phyloP scores from a whole-genome alignment of 2,797 vertebrate species.

The Sebastes paucispinis region DNA sequence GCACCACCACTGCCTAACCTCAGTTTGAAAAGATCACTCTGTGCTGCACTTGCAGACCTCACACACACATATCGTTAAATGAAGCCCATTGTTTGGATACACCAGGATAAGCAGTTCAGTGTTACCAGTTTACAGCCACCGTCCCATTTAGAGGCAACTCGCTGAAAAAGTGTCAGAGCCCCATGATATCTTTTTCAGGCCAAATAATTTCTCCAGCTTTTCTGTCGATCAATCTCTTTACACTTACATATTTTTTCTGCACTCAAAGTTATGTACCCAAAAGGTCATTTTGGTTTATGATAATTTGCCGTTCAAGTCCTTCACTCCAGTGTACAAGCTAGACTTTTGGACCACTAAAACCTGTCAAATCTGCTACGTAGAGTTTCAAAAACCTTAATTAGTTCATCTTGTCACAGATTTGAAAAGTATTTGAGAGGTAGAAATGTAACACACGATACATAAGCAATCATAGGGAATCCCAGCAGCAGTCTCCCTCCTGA shows the following conservation, averaged over 20 bases:
- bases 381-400: neutral
- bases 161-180: constrained; percentile 26
- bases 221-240: no score
- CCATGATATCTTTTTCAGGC: constrained; percentile 22
- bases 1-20: neutral
- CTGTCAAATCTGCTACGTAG: neutral
- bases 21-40: neutral
- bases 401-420: neutral
- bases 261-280: no score
- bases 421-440: neutral
- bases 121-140: constrained; percentile 9
- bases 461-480: neutral
- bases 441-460: neutral
- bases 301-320: neutral
- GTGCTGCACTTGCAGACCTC: neutral
- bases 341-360: no score
- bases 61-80: neutral
- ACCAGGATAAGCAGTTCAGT: neutral
- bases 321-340: neutral
- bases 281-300: neutral
- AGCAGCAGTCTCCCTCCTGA: neutral
- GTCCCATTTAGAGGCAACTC: neutral
- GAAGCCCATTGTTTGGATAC: neutral
- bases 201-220: neutral
- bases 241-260: no score